Evolutionary conservation across 2,113 vertebrate species (phyloP).

Genomic region (Ondatra zibethicus): DNA sequence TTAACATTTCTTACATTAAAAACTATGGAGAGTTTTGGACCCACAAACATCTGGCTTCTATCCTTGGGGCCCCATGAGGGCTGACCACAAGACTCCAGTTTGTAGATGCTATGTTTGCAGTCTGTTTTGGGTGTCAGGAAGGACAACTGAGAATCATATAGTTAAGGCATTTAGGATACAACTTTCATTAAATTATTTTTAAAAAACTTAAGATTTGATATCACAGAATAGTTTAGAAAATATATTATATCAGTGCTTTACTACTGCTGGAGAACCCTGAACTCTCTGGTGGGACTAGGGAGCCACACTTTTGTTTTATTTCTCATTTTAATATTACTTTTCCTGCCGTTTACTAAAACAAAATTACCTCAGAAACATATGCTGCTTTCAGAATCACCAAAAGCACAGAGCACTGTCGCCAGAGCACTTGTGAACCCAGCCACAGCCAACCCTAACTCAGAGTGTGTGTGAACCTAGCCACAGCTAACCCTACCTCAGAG

Average conservation of each 20-base stretch:
- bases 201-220: constrained; percentile 13
- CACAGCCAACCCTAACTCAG: not conserved
- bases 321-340: constrained; percentile 70
- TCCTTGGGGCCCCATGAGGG: not conserved
- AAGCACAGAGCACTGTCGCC: not conserved
- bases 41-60: not conserved
- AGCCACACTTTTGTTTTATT: constrained; percentile 57
- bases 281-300: constrained; percentile 41
- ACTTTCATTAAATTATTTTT: constrained; percentile 25
- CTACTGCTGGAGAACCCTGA: constrained; percentile 52
- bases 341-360: constrained; percentile 44
- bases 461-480: constrained; percentile 30
- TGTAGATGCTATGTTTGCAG: not conserved
- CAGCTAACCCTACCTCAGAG: not conserved
- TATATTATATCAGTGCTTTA: constrained; percentile 14
- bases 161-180: not conserved
- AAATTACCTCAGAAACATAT: constrained; percentile 73
- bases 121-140: not conserved
- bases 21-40: not conserved
- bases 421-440: not conserved
- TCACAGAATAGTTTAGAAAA: constrained; percentile 61
- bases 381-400: constrained; percentile 56
- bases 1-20: not conserved
- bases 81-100: not conserved
- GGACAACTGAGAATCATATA: not conserved